These are phyloP conservation scores for Thalassaphorura encarpata DNA, from an alignment of 1,140 invertebrate genomes.

Conservation along the genomic window DNA sequence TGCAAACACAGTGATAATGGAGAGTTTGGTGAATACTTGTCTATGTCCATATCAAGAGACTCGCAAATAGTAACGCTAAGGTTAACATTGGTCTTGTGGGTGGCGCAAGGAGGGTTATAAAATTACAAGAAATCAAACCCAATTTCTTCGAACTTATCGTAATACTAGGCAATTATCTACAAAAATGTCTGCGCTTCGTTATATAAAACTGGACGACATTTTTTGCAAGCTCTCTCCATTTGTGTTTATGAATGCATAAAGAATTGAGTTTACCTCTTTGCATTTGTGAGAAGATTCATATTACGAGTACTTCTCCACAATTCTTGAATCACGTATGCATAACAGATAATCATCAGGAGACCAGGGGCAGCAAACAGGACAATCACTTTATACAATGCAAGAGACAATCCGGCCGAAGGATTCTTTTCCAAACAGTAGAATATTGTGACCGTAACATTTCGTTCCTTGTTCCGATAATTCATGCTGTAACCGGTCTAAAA, in stretches of 20 bases:
- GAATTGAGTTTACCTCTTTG: conserved; percentile 28
- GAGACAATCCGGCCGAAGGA: conserved; percentile 30
- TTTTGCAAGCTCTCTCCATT: background rate
- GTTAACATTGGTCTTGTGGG: no score
- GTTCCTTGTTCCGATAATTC: conserved; percentile 38
- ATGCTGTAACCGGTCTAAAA: conserved; percentile 37
- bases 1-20: no score
- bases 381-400: conserved; percentile 43
- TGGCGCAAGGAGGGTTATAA: no score
- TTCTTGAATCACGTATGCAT: conserved; percentile 45
- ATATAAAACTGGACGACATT: background rate
- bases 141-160: background rate
- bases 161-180: background rate
- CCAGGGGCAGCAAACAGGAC: conserved; percentile 44
- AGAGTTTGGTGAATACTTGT: no score
- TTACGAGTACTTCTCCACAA: conserved; percentile 46
- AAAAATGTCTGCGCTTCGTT: background rate
- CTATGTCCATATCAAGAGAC: no score
- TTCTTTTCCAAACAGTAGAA: conserved; percentile 39
- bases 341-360: conserved; percentile 45
- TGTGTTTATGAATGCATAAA: no score
- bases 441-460: conserved; percentile 35
- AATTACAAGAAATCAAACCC: background rate
- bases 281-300: conserved; percentile 40
- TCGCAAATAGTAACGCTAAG: no score